These are phyloP conservation scores for Hemibagrus wyckioides DNA, from an alignment of 2,113 vertebrate species.

Conservation along the genomic window DNA sequence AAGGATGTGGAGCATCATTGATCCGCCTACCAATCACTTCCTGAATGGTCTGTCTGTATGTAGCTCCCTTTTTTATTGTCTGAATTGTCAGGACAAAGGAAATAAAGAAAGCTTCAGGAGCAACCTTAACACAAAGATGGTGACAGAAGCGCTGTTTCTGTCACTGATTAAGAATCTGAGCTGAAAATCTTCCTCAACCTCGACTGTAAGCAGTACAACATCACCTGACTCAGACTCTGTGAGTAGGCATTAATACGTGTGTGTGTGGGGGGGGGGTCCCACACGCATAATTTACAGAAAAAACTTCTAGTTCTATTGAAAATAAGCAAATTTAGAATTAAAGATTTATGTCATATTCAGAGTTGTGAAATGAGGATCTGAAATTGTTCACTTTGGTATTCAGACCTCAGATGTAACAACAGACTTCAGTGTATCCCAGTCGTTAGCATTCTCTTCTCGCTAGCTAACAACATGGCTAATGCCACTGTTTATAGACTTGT, in stretches of 20 bases:
- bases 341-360: too few relatives aligned
- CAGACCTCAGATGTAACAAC: neutral
- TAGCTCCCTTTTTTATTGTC: neutral
- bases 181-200: neutral
- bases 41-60: neutral
- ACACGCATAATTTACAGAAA: too few relatives aligned
- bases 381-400: neutral
- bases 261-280: too few relatives aligned
- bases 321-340: too few relatives aligned
- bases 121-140: neutral
- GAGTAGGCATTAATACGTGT: neutral
- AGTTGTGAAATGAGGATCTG: neutral
- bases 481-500: neutral
- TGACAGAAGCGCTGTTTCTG: neutral
- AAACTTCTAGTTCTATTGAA: too few relatives aligned
- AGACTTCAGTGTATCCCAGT: too few relatives aligned
- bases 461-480: neutral
- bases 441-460: neutral
- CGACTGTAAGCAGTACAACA: neutral
- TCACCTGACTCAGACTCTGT: neutral
- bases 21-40: neutral
- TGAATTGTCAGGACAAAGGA: neutral
- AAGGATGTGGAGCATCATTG: slow-evolving; percentile 14
- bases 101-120: neutral
- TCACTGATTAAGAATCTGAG: neutral